Percentiles rank a stretch among this genome's conserved stretches.
Evolutionary conservation across 2,888 invertebrate genomes (phyloP).

Genomic region (Venusia cambrica): DNA sequence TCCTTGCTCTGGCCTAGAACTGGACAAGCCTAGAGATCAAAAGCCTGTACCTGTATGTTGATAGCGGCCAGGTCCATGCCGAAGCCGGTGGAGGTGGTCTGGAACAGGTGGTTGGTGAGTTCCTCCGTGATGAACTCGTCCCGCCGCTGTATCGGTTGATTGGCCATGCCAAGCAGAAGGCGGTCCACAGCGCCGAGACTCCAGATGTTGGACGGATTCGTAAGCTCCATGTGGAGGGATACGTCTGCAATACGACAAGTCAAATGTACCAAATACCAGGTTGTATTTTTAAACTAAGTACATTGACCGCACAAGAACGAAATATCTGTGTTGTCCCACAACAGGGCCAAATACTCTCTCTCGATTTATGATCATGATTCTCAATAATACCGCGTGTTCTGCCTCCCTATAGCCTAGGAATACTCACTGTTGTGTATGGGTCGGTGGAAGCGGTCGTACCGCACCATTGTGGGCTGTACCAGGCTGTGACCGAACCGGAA

Average conservation of each 20-base stretch:
- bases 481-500: slow-evolving; percentile 94
- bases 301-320: no score
- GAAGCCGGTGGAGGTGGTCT: slow-evolving; percentile 85
- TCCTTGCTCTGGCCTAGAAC: no score
- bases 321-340: no score
- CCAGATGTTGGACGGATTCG: slow-evolving; percentile 86
- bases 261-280: no score
- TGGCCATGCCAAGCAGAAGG: slow-evolving; percentile 87
- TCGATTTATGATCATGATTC: no score
- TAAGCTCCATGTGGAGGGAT: slow-evolving; percentile 88
- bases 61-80: slow-evolving; percentile 94
- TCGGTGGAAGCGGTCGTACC: slow-evolving; percentile 86
- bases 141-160: slow-evolving; percentile 88
- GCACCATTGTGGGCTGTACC: slow-evolving; percentile 88
- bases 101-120: slow-evolving; percentile 91
- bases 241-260: slow-evolving; percentile 84
- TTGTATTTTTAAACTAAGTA: no score
- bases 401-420: no score
- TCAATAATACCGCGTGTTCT: no score
- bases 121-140: slow-evolving; percentile 92
- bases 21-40: no score
- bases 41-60: slow-evolving; percentile 78
- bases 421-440: slow-evolving; percentile 86
- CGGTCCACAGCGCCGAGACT: slow-evolving; percentile 90
- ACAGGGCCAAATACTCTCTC: no score